Conservation (phyloP, 2,113 vertebrate genomes). For the Mastomys natalensis region DNA sequence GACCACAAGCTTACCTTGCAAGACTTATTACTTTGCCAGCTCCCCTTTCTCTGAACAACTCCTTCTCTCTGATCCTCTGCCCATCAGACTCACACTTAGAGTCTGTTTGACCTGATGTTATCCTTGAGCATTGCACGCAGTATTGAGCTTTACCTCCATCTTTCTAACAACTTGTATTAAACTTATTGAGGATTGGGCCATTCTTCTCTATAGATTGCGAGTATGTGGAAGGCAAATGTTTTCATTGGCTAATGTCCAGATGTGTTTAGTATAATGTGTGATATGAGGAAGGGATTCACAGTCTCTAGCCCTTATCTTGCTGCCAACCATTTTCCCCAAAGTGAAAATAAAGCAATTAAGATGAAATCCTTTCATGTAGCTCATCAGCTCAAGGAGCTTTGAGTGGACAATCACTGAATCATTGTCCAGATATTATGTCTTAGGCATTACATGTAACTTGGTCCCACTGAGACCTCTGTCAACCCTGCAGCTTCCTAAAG, state of each 20-base stretch:
- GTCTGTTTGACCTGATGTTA: not conserved
- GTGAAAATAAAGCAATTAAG: constrained; percentile 66
- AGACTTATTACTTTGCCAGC: not conserved
- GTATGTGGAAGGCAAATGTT: not conserved
- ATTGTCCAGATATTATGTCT: not conserved
- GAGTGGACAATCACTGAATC: not conserved
- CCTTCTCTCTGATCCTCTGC: not conserved
- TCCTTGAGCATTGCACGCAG: not conserved
- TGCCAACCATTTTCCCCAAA: constrained; percentile 49
- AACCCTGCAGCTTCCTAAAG: not conserved
- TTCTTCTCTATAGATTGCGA: not conserved
- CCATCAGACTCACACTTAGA: not conserved
- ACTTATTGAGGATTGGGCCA: not conserved
- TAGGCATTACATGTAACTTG: not conserved
- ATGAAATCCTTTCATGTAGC: constrained; percentile 40
- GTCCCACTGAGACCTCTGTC: not conserved
- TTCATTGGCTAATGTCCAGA: constrained; percentile 36
- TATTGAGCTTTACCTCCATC: not conserved
- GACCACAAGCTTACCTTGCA: not conserved
- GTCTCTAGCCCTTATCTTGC: constrained; percentile 43
- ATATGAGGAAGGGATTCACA: not conserved
- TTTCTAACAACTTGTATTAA: not conserved
- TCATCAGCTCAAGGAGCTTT: constrained; percentile 44
- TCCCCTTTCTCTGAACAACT: not conserved
- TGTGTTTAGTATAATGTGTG: not conserved